These are phyloP conservation scores for Pipistrellus pipistrellus DNA, from an alignment of 2,797 vertebrate species.

Conservation along the genomic window DNA sequence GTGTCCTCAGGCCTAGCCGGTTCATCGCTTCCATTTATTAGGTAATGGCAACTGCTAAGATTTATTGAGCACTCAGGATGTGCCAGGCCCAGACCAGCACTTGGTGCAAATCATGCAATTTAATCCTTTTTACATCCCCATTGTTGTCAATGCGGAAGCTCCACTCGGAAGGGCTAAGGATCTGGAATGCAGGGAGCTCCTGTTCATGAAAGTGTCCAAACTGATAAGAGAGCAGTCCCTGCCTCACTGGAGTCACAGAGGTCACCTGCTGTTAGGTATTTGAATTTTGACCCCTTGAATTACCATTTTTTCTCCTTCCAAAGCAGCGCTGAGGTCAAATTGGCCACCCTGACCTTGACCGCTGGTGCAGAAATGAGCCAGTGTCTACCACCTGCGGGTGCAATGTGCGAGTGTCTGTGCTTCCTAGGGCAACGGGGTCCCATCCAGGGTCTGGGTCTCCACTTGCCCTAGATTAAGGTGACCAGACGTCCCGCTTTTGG, in stretches of 20 bases:
- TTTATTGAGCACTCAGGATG: neutral
- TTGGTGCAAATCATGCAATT: rapidly evolving
- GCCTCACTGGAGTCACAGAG: neutral
- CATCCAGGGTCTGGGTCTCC: neutral
- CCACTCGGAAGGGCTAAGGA: neutral
- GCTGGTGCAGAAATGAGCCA: neutral
- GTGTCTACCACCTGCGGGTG: neutral
- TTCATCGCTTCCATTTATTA: neutral
- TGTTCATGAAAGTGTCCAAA: neutral
- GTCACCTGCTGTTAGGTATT: neutral
- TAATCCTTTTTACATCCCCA: neutral
- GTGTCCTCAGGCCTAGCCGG: neutral
- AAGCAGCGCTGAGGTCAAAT: neutral
- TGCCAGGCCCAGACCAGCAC: neutral
- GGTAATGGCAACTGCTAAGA: neutral
- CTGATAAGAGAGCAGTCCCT: neutral
- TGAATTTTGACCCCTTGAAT: neutral
- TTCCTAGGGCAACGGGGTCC: neutral
- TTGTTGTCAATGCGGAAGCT: neutral
- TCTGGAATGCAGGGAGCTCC: neutral
- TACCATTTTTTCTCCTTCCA: neutral
- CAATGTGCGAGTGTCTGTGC: neutral
- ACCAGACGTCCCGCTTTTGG: no score
- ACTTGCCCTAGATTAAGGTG: no score
- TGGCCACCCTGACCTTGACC: neutral